These are phyloP conservation scores for Himalopsyche kuldschensis DNA, from an alignment of 2,888 invertebrate genomes.

Conservation along the genomic window DNA sequence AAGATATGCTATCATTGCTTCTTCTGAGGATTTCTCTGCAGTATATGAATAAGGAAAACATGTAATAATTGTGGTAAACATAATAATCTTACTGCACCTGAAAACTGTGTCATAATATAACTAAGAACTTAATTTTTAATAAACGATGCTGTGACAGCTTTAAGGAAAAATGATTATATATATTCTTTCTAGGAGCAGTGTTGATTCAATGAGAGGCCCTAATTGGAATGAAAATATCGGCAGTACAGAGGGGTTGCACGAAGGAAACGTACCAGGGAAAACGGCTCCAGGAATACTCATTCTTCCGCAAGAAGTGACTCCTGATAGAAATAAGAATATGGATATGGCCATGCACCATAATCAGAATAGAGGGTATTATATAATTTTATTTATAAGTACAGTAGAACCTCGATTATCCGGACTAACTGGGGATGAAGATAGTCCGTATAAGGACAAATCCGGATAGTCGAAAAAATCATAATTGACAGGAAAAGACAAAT, in stretches of 20 bases:
- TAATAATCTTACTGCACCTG: too few species aligned
- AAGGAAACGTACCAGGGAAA: constrained; percentile 35
- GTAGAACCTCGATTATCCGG: background rate
- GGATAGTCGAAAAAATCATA: too few species aligned
- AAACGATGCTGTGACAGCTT: too few species aligned
- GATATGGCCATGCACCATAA: constrained; percentile 40
- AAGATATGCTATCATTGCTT: too few species aligned
- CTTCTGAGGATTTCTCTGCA: too few species aligned
- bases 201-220: background rate
- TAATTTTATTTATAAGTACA: background rate
- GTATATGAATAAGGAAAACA: too few species aligned
- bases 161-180: background rate
- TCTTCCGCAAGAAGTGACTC: constrained; percentile 46
- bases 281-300: constrained; percentile 51
- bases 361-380: constrained; percentile 37
- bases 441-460: too few species aligned
- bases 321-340: constrained; percentile 40
- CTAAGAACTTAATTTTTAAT: too few species aligned
- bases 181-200: constrained; percentile 15
- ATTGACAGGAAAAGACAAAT: too few species aligned
- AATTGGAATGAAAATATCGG: background rate
- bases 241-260: constrained; percentile 4
- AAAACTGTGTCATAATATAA: too few species aligned
- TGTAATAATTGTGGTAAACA: too few species aligned
- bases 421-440: too few species aligned